A percentile compares a stretch with the other conserved stretches of the same genome.
Conservation (phyloP, 2,113 vertebrate species). For the Phalacrocorax aristotelis region DNA sequence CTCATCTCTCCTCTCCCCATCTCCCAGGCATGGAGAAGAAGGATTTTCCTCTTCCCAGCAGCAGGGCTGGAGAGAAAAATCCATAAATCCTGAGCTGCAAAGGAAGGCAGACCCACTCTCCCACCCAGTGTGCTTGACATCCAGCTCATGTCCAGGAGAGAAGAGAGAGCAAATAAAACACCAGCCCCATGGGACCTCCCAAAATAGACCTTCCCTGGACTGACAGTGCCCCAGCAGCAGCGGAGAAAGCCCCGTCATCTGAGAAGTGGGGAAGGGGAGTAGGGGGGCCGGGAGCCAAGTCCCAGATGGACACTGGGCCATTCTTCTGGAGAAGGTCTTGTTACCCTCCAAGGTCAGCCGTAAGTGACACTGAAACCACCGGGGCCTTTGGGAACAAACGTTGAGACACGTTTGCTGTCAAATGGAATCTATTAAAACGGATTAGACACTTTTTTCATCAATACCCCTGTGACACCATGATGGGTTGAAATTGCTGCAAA, state of each 20-base stretch:
- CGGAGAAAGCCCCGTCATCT: not conserved
- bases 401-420: constrained; percentile 66
- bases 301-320: constrained; percentile 49
- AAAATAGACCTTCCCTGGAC: not conserved
- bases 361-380: constrained; percentile 11
- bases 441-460: constrained; percentile 67
- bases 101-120: not conserved
- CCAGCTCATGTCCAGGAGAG: not conserved
- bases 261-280: not conserved
- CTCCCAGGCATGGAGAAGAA: not conserved
- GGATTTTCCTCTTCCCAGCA: not conserved
- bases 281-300: not conserved
- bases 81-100: accelerated
- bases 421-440: constrained; percentile 71
- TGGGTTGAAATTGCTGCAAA: constrained; percentile 70
- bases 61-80: not conserved
- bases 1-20: not conserved
- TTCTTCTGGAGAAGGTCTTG: constrained; percentile 46
- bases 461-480: constrained; percentile 64
- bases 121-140: not conserved
- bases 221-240: not conserved
- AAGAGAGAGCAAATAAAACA: not conserved
- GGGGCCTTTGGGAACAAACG: constrained; percentile 50
- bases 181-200: not conserved
- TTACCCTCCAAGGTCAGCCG: constrained; percentile 37